Conservation (phyloP, 92 coral and sea anemone species). For the Muricea muricata region DNA sequence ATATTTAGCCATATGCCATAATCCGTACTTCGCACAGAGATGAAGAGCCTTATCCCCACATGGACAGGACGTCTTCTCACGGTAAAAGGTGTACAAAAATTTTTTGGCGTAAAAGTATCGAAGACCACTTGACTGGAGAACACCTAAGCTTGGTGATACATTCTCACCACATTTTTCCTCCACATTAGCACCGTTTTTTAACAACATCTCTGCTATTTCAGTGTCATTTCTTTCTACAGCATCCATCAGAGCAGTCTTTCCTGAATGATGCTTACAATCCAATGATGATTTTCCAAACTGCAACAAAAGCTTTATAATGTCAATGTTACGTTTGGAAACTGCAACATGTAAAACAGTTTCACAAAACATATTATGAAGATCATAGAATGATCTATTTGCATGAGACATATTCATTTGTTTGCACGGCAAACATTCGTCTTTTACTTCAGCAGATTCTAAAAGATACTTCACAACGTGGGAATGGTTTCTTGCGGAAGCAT, state of each 20-base stretch:
- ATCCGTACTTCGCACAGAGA: constrained; percentile 1
- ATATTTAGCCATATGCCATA: constrained; percentile 24
- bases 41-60: constrained; percentile 34
- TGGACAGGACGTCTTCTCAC: constrained; percentile 11
- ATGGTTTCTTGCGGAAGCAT: constrained; percentile 75
- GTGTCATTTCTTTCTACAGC: constrained; percentile 62
- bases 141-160: not conserved
- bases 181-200: constrained; percentile 40
- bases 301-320: constrained; percentile 46
- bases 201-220: constrained; percentile 35
- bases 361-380: constrained; percentile 56
- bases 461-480: constrained; percentile 54
- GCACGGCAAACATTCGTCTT: constrained; percentile 65
- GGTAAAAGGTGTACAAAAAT: constrained; percentile 15
- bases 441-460: constrained; percentile 48
- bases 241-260: constrained; percentile 72
- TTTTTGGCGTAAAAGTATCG: not conserved
- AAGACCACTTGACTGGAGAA: not conserved
- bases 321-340: constrained; percentile 45
- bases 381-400: constrained; percentile 25
- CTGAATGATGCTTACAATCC: constrained; percentile 68
- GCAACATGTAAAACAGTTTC: constrained; percentile 90
- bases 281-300: constrained; percentile 2
- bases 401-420: not conserved
- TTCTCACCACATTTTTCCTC: constrained; percentile 44